A percentile compares a stretch with the other conserved stretches of the same genome.
Evolutionary conservation across 30 jellyfish, hydroid and myxozoan genomes (phyloP).

Genomic region (Hydra vulgaris): DNA sequence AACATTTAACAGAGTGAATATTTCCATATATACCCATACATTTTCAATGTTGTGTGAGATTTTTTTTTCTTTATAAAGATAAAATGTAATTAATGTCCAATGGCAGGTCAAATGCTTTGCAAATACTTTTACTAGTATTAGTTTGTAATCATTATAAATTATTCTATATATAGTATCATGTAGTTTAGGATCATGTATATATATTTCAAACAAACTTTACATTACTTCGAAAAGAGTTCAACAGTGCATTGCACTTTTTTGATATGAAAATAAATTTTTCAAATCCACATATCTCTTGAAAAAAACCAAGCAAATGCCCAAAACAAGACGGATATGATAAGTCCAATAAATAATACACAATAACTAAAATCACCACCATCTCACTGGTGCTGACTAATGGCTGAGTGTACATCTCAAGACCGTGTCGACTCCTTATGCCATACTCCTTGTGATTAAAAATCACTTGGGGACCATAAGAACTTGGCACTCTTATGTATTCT

Average conservation of each 20-base stretch:
- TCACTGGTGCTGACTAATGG: neutral
- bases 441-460: neutral
- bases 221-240: neutral
- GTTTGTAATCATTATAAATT: neutral
- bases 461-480: neutral
- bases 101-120: no score
- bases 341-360: neutral
- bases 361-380: neutral
- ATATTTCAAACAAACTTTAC: neutral
- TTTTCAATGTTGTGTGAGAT: no score
- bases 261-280: neutral
- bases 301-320: neutral
- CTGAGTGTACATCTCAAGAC: neutral
- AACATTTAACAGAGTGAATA: no score
- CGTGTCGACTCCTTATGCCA: neutral
- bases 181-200: neutral
- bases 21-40: no score
- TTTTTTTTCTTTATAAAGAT: no score
- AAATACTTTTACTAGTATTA: neutral
- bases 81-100: no score
- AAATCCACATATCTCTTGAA: neutral
- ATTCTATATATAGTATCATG: neutral
- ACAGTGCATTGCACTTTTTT: neutral
- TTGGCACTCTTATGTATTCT: neutral
- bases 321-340: neutral